phyloP scores from a whole-genome alignment of 2,888 invertebrate genomes.

The Melieria omissa region DNA sequence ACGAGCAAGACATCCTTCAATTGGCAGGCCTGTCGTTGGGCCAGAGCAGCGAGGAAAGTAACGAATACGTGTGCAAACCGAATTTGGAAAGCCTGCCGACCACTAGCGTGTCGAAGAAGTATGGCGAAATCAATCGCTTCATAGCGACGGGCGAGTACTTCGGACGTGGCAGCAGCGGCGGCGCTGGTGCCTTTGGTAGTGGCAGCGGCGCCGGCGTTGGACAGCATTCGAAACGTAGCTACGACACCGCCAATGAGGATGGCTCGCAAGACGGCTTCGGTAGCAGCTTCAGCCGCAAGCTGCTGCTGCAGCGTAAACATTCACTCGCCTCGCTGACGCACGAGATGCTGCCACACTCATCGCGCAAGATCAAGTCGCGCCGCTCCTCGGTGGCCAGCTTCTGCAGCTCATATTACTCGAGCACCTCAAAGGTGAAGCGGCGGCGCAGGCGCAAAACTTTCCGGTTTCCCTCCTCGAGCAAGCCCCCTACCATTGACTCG shows the following conservation, averaged over 20 bases:
- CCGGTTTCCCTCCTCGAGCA: constrained; percentile 54
- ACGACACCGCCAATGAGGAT: constrained; percentile 26
- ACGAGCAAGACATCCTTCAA: constrained; percentile 72
- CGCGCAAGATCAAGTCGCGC: constrained; percentile 63
- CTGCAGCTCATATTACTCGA: constrained; percentile 65
- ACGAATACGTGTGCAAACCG: constrained; percentile 63
- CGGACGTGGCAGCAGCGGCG: constrained; percentile 47
- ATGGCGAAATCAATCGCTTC: constrained; percentile 67
- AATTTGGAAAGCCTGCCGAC: constrained; percentile 58
- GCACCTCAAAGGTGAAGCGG: constrained; percentile 59
- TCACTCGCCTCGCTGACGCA: constrained; percentile 46
- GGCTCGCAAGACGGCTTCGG: constrained; percentile 47
- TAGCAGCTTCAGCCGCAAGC: constrained; percentile 46
- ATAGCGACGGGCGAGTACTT: constrained; percentile 67
- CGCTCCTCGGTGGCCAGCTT: constrained; percentile 65
- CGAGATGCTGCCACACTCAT: constrained; percentile 41
- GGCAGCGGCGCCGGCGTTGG: background rate
- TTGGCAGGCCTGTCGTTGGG: constrained; percentile 72
- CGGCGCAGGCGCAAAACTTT: constrained; percentile 60
- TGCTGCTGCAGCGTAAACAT: constrained; percentile 55
- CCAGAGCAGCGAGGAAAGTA: constrained; percentile 68
- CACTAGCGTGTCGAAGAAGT: constrained; percentile 64
- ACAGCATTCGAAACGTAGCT: constrained; percentile 9
- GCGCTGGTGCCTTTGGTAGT: background rate
- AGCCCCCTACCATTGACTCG: constrained; percentile 64